Base-by-base conservation (phyloP, 2,113 vertebrate genomes). In the Bothrops jararaca region DNA sequence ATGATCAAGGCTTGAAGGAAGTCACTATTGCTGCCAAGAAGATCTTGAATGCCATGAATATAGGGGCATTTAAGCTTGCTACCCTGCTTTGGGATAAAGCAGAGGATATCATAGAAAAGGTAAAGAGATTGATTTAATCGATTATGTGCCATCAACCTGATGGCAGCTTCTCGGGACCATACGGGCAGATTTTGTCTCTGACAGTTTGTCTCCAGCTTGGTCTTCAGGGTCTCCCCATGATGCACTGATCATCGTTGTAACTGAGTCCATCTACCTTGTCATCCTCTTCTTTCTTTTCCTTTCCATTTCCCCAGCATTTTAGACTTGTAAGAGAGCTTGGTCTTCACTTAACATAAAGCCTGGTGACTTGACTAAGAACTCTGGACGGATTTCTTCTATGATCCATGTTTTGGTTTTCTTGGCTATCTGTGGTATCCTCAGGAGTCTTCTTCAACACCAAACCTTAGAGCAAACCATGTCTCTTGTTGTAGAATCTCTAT, bases 61-160 rank as follows among this genome's bases (percentile, higher is more conserved):
- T 96, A 95, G 96, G 96, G 5, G 64, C 97, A 1, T 99, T 98
- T 92, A 85, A 90, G 12, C 96, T 98, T 89, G 99, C 99, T 88
- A 99, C 99, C 0, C 95, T 97, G 94, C 97, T 99, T 86, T 99
- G 99, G 99, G 97, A 96, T 23, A 52, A 97, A 90, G 94, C 98
- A 0, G 99, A 99, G 96, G 80, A 23, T 0, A 86, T 98, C 80
- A 97, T 99, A 94, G 98, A 99, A 95, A 94, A 98, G 98, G 99
- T 99, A 80, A 93, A 97, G 52, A 9, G 12, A 42, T 26, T 9
- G 15, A 80, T 42, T 80, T 7, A 39, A 80, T 80, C 42, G 34
- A 22, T 80, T 80, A 10, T 10, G 18, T 80, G 74, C 18, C 18
- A 22, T 80, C 34, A 22, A 42, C 6, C 39, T 42, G 34, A 80